These are phyloP conservation scores for Probosciger aterrimus DNA, from an alignment of 2,113 vertebrate genomes.

Conservation along the genomic window DNA sequence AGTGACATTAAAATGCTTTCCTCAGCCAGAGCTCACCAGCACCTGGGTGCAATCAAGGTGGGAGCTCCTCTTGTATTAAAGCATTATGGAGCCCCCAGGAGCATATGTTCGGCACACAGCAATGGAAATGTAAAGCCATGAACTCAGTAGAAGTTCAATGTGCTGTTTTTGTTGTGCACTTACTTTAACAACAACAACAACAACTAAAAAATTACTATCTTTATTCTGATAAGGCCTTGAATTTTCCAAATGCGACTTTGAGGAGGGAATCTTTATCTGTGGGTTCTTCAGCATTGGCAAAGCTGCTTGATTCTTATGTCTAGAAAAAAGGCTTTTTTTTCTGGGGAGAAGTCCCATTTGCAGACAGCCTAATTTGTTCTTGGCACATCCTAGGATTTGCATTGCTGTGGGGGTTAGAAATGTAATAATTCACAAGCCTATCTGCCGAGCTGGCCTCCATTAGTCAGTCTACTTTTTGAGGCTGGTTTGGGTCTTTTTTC, in stretches of 20 bases:
- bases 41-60: neutral
- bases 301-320: constrained; percentile 21
- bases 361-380: constrained; percentile 69
- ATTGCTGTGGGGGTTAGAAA: constrained; percentile 38
- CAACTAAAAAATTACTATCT: neutral
- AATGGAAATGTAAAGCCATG: neutral
- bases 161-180: neutral
- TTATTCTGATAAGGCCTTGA: neutral
- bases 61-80: neutral
- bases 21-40: neutral
- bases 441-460: constrained; percentile 29
- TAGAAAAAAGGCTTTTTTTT: neutral
- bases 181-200: neutral
- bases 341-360: constrained; percentile 15
- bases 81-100: neutral
- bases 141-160: neutral
- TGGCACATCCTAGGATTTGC: constrained; percentile 44
- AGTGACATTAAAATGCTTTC: neutral
- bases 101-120: neutral
- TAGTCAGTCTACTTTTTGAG: neutral
- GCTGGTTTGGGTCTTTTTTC: neutral
- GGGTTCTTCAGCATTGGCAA: neutral
- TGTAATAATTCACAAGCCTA: constrained; percentile 45
- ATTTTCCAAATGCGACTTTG: neutral
- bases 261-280: constrained; percentile 7